Evolutionary conservation across 92 coral and sea anemone species (phyloP), one percentile per base, ranked within the genome.

Genomic region (Blastomussa wellsi): DNA sequence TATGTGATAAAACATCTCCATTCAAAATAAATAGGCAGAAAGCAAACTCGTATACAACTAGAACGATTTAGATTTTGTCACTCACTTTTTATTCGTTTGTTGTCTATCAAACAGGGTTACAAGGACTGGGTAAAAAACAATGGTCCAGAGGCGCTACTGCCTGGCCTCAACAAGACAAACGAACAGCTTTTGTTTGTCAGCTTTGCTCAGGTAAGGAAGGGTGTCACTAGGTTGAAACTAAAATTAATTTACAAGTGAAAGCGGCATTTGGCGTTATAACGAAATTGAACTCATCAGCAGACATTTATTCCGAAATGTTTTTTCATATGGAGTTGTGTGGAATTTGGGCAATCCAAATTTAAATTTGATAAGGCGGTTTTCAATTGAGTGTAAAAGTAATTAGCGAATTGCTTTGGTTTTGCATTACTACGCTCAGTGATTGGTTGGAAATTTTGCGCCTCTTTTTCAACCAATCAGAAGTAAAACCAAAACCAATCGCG

Each of bases 121-220:
- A 79, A 90, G 76, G 69, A 92, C 77, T 94, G 98, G 98, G 81
- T 90, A 2, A 93, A 87, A 42, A 72, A 90, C 57, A 81, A 92
- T 29, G 93, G 92, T 1, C 86, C 82, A 39, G 98, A 94, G 55
- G 35, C 44, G 22, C 51, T 29, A 33, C 52, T 92, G 22, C 98
- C 98, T 33, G 98, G 92, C 38, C 76, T 94, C 28, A 89, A 89
- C 38, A 83, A 81, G 66, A 85, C 87, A 16, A 90, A 86, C 71
- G 95, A 94, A 2, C 98, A 94, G 76, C 81, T 92, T 19, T 81
- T 92, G 71, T 94, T 94, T 67, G 48, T 94, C 19, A 78, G 91
- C 72, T 90, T 89, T 72, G 95, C 93, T 14, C 98, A 94, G 92
- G 98, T 94, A 76, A 49, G 70, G 38, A 64, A 13, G 41, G 26